Evolutionary conservation across 1,140 invertebrate species (phyloP).

Genomic region (Drosophila lowei): DNA sequence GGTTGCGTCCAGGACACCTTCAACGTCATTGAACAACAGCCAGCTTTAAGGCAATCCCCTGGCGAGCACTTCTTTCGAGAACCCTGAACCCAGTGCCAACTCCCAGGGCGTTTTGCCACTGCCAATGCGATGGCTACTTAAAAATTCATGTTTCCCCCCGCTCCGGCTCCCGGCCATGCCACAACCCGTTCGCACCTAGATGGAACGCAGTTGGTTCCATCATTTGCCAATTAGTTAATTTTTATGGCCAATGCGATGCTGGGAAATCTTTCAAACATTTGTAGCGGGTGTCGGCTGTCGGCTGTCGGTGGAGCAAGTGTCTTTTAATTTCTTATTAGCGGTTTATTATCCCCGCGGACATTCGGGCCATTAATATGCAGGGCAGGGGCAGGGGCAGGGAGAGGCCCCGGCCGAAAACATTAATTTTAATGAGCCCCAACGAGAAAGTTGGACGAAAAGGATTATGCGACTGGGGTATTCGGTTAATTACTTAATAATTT

Average conservation of each 20-base stretch:
- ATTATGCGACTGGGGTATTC: slow-evolving; percentile 54
- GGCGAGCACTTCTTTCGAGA: slow-evolving; percentile 37
- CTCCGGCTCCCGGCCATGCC: slow-evolving; percentile 3
- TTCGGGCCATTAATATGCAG: slow-evolving; percentile 74
- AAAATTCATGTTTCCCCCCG: slow-evolving; percentile 42
- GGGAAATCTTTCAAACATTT: slow-evolving; percentile 68
- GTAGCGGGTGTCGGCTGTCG: slow-evolving; percentile 23
- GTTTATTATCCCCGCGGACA: slow-evolving; percentile 78
- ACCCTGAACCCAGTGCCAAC: slow-evolving; percentile 12
- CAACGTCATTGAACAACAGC: slow-evolving; percentile 36
- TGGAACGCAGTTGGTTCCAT: slow-evolving; percentile 35
- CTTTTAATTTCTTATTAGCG: slow-evolving; percentile 82
- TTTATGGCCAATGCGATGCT: slow-evolving; percentile 41
- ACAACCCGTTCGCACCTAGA: slow-evolving; percentile 48
- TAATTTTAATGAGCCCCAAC: slow-evolving; percentile 75
- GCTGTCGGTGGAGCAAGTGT: slow-evolving; percentile 51
- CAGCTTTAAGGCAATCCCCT: slow-evolving; percentile 31
- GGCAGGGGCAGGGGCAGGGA: slow-evolving; percentile 4
- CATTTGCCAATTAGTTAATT: slow-evolving; percentile 80
- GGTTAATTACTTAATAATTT: slow-evolving; percentile 82
- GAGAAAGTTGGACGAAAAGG: slow-evolving; percentile 52
- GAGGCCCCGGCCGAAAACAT: slow-evolving; percentile 49
- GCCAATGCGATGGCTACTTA: slow-evolving; percentile 52
- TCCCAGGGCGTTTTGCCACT: slow-evolving; percentile 69
- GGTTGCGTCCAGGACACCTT: slow-evolving; percentile 1